Evolutionary conservation across 2,888 invertebrate genomes (phyloP).

Genomic region (Drosophila melanocephala): DNA sequence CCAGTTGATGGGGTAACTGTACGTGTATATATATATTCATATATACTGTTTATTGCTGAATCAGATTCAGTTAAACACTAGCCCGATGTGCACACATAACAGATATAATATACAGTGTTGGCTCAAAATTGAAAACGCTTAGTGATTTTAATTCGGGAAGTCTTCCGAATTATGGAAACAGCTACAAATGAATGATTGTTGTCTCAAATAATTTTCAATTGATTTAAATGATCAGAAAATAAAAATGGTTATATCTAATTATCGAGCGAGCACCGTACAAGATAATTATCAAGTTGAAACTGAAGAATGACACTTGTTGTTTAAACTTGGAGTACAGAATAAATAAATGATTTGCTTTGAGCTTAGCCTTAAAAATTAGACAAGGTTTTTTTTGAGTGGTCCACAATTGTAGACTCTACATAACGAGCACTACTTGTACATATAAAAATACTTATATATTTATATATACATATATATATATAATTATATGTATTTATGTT

Average conservation of each 20-base stretch:
- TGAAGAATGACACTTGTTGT: conserved; percentile 15
- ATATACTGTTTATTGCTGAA: conserved; percentile 9
- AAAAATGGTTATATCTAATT: background rate
- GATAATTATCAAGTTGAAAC: conserved; percentile 11
- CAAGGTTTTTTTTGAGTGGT: conserved; percentile 22
- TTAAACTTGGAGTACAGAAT: conserved; percentile 12
- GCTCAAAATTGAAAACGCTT: background rate
- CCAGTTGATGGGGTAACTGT: conserved; percentile 1
- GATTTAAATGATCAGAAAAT: background rate
- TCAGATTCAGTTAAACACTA: conserved; percentile 8
- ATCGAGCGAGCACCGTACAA: background rate
- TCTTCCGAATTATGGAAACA: background rate
- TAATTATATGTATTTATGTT: conserved; percentile 11
- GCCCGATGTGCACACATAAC: conserved; percentile 9
- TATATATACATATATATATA: conserved; percentile 10
- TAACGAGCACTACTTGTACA: conserved; percentile 27
- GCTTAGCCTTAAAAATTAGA: conserved; percentile 29
- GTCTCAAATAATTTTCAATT: background rate
- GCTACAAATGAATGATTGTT: background rate
- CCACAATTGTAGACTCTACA: conserved; percentile 31
- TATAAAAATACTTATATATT: background rate
- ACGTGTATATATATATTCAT: background rate
- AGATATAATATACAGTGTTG: background rate
- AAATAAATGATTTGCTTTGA: conserved; percentile 35
- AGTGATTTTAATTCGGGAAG: background rate